phyloP scores from a whole-genome alignment of 1,140 invertebrate species.

The Cydia fagiglandana region DNA sequence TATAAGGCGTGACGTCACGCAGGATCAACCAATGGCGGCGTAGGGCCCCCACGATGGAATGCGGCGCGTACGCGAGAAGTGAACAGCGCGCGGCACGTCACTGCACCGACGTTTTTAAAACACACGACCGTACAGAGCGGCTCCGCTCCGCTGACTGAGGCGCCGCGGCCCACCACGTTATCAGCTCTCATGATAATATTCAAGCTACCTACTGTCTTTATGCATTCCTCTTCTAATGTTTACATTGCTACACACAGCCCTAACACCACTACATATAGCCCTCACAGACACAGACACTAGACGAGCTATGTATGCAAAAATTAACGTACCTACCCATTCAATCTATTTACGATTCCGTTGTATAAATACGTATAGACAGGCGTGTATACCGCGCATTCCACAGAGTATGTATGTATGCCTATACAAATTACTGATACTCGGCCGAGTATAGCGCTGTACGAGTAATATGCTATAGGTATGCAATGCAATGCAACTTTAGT shows the following conservation, averaged over 20 bases:
- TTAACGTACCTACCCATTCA: slow-evolving; percentile 71
- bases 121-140: slow-evolving; percentile 73
- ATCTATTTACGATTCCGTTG: slow-evolving; percentile 75
- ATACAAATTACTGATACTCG: slow-evolving; percentile 61
- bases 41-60: slow-evolving; percentile 87
- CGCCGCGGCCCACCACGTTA: slow-evolving; percentile 71
- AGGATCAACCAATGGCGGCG: slow-evolving; percentile 81
- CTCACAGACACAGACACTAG: slow-evolving; percentile 32
- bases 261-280: slow-evolving; percentile 4
- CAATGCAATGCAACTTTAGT: slow-evolving; percentile 18
- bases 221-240: slow-evolving; percentile 76
- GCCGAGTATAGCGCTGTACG: slow-evolving; percentile 22
- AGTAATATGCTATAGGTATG: slow-evolving; percentile 25
- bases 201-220: slow-evolving; percentile 72
- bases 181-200: slow-evolving; percentile 77
- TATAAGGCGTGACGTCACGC: slow-evolving; percentile 88
- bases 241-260: slow-evolving; percentile 50
- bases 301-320: slow-evolving; percentile 67
- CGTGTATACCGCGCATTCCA: slow-evolving; percentile 68
- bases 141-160: slow-evolving; percentile 74
- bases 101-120: slow-evolving; percentile 53
- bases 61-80: slow-evolving; percentile 79
- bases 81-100: slow-evolving; percentile 60
- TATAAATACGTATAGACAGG: slow-evolving; percentile 53
- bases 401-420: slow-evolving; percentile 61